These are phyloP conservation scores for Arrhamphus sclerolepis DNA, from an alignment of 2,797 vertebrate species.

Conservation along the genomic window DNA sequence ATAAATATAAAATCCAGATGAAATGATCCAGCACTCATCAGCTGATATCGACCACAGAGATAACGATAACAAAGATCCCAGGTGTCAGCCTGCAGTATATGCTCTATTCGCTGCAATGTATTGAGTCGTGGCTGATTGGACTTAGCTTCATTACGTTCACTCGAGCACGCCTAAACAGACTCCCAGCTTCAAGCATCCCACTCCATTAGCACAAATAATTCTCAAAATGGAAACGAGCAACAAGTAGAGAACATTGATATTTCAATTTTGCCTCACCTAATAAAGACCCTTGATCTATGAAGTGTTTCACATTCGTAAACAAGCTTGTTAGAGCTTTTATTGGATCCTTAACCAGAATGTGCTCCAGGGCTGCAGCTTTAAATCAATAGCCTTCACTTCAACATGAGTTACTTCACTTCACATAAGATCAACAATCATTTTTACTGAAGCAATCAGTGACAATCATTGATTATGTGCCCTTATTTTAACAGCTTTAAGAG, in stretches of 20 bases:
- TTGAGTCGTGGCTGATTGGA: conserved; percentile 17
- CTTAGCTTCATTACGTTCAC: conserved; percentile 27
- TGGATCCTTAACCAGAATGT: not conserved
- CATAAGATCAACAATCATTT: conserved; percentile 17
- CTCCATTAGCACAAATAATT: conserved; percentile 46
- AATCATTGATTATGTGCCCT: conserved; percentile 8
- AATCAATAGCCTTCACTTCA: conserved; percentile 34
- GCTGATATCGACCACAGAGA: not conserved
- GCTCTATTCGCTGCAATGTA: conserved; percentile 12
- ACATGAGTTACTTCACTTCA: not conserved
- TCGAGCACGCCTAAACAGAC: conserved; percentile 7
- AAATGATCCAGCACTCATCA: conserved; percentile 5
- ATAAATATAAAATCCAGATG: not conserved
- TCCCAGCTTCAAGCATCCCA: conserved; percentile 12
- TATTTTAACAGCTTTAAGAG: not conserved
- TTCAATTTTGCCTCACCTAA: conserved; percentile 5
- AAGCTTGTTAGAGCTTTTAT: conserved; percentile 26
- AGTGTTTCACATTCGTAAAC: conserved; percentile 28
- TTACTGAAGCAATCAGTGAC: conserved; percentile 4
- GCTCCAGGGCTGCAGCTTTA: not conserved
- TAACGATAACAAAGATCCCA: conserved; percentile 19
- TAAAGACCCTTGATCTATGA: not conserved
- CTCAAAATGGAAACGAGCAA: conserved; percentile 21
- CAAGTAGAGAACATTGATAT: conserved; percentile 21
- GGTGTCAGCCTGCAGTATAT: conserved; percentile 6